phyloP scores from a whole-genome alignment of 2,113 vertebrate species.

The Himantopus leucocephalus region DNA sequence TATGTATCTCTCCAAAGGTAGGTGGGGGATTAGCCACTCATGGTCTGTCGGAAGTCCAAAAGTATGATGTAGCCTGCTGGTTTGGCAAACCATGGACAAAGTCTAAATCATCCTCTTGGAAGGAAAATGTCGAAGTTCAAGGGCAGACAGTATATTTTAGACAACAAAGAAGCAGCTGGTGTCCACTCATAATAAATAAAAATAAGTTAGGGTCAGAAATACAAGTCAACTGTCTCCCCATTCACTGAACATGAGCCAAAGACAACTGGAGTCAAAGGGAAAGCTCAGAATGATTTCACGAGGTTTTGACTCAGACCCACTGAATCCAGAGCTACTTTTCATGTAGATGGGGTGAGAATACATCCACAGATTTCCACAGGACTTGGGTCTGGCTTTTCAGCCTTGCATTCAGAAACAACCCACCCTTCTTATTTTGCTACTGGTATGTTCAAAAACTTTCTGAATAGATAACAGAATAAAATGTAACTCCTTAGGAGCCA shows the following conservation, averaged over 20 bases:
- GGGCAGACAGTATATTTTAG: conserved; percentile 48
- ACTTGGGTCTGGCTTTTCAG: neutral
- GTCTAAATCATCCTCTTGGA: conserved; percentile 51
- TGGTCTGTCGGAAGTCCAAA: conserved; percentile 26
- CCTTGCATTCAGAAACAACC: neutral
- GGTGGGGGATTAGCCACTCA: neutral
- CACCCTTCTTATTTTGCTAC: neutral
- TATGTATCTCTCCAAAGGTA: neutral
- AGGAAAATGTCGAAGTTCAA: conserved; percentile 48
- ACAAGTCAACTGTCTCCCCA: conserved; percentile 34
- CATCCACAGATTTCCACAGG: neutral
- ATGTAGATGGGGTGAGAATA: neutral
- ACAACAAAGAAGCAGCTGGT: conserved; percentile 63
- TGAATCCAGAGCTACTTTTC: neutral
- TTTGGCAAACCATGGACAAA: neutral
- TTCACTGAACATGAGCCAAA: conserved; percentile 39
- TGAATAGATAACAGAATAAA: neutral
- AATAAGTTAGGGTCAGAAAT: conserved; percentile 55
- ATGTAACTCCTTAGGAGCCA: neutral
- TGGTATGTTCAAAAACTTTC: neutral
- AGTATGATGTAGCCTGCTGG: conserved; percentile 31
- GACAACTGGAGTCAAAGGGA: conserved; percentile 20
- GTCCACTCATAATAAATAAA: conserved; percentile 59
- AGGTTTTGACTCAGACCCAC: conserved; percentile 25
- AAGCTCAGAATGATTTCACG: conserved; percentile 12